Evolutionary conservation across 1,140 invertebrate genomes (phyloP).

Genomic region (Formica selysi): DNA sequence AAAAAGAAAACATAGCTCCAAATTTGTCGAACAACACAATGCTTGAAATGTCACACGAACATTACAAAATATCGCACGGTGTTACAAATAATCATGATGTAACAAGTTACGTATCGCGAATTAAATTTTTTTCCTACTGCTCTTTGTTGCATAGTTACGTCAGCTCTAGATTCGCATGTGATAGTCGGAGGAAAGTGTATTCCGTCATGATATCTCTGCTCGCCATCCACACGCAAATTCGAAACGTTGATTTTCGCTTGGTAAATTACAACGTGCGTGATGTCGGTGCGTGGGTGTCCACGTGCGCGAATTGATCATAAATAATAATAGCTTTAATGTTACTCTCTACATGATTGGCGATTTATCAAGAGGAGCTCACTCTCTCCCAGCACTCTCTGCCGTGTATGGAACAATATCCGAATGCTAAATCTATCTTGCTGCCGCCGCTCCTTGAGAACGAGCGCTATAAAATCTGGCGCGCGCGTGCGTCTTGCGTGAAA

Average conservation of each 20-base stretch:
- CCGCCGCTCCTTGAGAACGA: too few relatives aligned
- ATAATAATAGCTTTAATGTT: slow-evolving; percentile 71
- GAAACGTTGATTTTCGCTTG: slow-evolving; percentile 3
- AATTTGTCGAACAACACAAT: not conserved
- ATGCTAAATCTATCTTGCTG: slow-evolving; percentile 48
- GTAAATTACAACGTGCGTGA: slow-evolving; percentile 67
- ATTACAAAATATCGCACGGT: not conserved
- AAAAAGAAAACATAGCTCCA: not conserved
- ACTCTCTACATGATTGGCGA: slow-evolving; percentile 23
- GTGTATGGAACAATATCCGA: not conserved
- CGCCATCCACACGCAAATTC: not conserved
- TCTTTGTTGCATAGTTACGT: not conserved
- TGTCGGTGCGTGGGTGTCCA: slow-evolving; percentile 65
- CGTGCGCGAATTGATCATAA: slow-evolving; percentile 65
- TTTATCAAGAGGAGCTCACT: slow-evolving; percentile 60
- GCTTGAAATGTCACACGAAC: not conserved
- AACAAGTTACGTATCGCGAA: not conserved
- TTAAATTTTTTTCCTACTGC: not conserved
- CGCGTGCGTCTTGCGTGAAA: not conserved
- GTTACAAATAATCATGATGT: not conserved
- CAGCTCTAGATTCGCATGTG: not conserved
- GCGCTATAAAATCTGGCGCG: not conserved
- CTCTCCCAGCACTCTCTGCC: not conserved
- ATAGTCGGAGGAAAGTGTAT: not conserved
- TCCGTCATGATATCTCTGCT: too few relatives aligned